phyloP scores from a whole-genome alignment of 1,140 invertebrate genomes.

The Drepana arcuata region DNA sequence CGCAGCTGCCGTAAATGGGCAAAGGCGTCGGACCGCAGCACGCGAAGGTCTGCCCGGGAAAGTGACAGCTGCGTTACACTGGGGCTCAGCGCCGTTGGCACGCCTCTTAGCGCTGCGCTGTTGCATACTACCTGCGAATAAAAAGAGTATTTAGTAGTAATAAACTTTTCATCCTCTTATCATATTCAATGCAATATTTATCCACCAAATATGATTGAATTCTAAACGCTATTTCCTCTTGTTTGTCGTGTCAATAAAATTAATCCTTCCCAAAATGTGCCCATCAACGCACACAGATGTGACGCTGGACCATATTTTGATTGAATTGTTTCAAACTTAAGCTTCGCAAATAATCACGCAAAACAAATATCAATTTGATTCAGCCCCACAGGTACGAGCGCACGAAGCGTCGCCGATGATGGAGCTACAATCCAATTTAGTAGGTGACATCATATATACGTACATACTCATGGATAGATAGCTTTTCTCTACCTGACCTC shows the following conservation, averaged over 20 bases:
- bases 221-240: conserved; percentile 23
- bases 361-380: conserved; percentile 37
- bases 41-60: conserved; percentile 84
- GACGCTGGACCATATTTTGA: conserved; percentile 44
- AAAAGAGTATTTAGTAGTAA: too few species aligned
- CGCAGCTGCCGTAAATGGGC: conserved; percentile 78
- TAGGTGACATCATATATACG: conserved; percentile 5
- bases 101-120: conserved; percentile 83
- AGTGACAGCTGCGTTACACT: conserved; percentile 86
- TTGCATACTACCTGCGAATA: conserved; percentile 85
- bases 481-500: too few species aligned
- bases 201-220: conserved; percentile 9
- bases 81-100: conserved; percentile 80
- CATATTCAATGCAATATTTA: too few species aligned
- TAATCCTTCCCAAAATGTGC: conserved; percentile 44
- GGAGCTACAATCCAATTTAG: conserved; percentile 20
- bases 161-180: too few species aligned
- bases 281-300: conserved; percentile 16
- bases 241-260: conserved; percentile 52
- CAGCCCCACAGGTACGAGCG: conserved; percentile 15
- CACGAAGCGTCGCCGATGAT: conserved; percentile 14
- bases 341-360: conserved; percentile 43
- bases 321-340: conserved; percentile 53
- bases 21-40: conserved; percentile 86
- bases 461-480: too few species aligned